phyloP scores from a whole-genome alignment of 2,888 invertebrate species.

The Apotomis turbidana region DNA sequence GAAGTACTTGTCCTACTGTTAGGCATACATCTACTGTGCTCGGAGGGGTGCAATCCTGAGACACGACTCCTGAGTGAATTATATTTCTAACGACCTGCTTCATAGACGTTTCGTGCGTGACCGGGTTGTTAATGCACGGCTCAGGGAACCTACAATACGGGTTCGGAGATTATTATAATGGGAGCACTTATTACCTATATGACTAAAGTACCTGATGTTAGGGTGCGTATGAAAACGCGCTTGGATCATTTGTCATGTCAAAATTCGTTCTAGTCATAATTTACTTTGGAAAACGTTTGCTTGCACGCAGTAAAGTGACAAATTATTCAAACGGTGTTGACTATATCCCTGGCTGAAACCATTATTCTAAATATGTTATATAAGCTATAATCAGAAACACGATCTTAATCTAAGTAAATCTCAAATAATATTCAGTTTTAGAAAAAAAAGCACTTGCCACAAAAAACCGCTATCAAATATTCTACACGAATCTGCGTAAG shows the following conservation, averaged over 20 bases:
- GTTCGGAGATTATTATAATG: constrained; percentile 15
- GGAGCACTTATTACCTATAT: constrained; percentile 17
- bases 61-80: constrained; percentile 29
- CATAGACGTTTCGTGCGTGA: constrained; percentile 21
- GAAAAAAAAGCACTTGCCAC: no score
- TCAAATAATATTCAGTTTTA: no score
- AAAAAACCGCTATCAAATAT: no score
- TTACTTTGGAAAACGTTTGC: no score
- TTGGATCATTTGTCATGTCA: neutral
- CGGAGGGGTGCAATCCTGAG: constrained; percentile 15
- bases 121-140: constrained; percentile 8
- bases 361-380: no score
- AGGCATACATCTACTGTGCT: neutral
- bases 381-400: no score
- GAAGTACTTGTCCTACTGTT: neutral
- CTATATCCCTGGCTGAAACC: no score
- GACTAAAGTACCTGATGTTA: neutral
- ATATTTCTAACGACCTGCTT: constrained; percentile 28
- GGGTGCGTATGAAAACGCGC: neutral
- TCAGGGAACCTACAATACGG: neutral
- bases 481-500: no score
- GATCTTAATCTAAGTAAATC: no score
- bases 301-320: no score
- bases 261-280: neutral
- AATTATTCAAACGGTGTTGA: no score